Evolutionary conservation across 1,140 invertebrate species (phyloP).

Genomic region (Trichomalopsis sarcophagae): DNA sequence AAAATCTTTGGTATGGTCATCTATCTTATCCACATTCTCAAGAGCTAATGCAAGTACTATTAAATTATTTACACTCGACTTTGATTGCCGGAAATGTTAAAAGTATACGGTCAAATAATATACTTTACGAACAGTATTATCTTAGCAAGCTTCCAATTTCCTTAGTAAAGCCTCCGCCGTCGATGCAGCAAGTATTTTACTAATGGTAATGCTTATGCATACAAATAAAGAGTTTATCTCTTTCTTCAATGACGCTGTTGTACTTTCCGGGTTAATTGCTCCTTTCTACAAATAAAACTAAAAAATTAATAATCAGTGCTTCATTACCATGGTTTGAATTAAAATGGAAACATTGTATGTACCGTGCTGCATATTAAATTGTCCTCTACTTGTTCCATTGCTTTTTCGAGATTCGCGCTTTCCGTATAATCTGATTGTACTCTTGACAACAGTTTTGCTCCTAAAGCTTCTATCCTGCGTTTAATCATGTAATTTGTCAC

Average conservation of each 20-base stretch:
- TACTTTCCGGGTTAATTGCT: conserved; percentile 76
- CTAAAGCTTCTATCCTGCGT: conserved; percentile 72
- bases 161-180: conserved; percentile 80
- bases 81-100: conserved; percentile 76
- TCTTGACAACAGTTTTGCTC: conserved; percentile 75
- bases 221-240: conserved; percentile 79
- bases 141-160: conserved; percentile 64
- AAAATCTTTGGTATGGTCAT: conserved; percentile 76
- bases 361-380: conserved; percentile 78
- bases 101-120: not conserved
- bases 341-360: conserved; percentile 1
- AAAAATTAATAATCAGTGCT: conserved; percentile 26
- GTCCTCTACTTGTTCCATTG: conserved; percentile 78
- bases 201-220: conserved; percentile 57
- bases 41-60: conserved; percentile 77
- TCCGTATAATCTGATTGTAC: conserved; percentile 74
- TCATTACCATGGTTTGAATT: not conserved
- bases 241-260: conserved; percentile 75
- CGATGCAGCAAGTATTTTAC: conserved; percentile 78
- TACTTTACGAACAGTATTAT: not conserved
- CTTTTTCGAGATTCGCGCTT: conserved; percentile 74
- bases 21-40: conserved; percentile 77
- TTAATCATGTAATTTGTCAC: conserved; percentile 21
- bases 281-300: conserved; percentile 73
- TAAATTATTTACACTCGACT: conserved; percentile 81